These are phyloP conservation scores for Clavelina lepadiformis DNA, from an alignment of 23 tunicate genomes.

Conservation along the genomic window DNA sequence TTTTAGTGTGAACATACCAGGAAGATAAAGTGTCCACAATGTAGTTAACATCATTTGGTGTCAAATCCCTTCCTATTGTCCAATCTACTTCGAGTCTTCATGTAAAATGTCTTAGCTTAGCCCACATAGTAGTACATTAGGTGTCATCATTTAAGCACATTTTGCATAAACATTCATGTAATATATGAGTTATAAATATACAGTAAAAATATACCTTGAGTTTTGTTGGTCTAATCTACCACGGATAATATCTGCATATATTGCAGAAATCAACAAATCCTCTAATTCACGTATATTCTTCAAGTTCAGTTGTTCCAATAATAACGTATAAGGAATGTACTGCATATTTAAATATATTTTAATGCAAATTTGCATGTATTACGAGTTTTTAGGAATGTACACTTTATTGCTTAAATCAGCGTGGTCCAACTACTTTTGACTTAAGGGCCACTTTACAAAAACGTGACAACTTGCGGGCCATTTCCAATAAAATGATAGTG, in stretches of 20 bases:
- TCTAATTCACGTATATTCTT: conserved; percentile 63
- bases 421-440: too few species aligned
- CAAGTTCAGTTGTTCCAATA: conserved; percentile 46
- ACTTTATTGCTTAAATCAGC: too few species aligned
- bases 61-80: conserved; percentile 86
- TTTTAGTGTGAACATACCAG: conserved; percentile 29
- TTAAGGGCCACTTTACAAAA: too few species aligned
- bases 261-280: conserved; percentile 83
- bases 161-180: not conserved
- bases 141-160: not conserved
- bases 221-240: conserved; percentile 84
- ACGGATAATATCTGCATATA: conserved; percentile 55
- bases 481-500: too few species aligned
- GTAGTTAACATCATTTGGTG: conserved; percentile 47
- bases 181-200: not conserved
- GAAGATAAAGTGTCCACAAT: conserved; percentile 41
- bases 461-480: too few species aligned
- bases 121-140: not conserved
- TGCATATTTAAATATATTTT: too few species aligned
- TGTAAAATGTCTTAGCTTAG: not conserved
- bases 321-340: conserved; percentile 48
- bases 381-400: too few species aligned
- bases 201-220: conserved; percentile 36
- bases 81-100: conserved; percentile 74
- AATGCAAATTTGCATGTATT: too few species aligned